Evolutionary conservation across 2,113 vertebrate genomes (phyloP).

Genomic region (Sinocyclocheilus grahami): DNA sequence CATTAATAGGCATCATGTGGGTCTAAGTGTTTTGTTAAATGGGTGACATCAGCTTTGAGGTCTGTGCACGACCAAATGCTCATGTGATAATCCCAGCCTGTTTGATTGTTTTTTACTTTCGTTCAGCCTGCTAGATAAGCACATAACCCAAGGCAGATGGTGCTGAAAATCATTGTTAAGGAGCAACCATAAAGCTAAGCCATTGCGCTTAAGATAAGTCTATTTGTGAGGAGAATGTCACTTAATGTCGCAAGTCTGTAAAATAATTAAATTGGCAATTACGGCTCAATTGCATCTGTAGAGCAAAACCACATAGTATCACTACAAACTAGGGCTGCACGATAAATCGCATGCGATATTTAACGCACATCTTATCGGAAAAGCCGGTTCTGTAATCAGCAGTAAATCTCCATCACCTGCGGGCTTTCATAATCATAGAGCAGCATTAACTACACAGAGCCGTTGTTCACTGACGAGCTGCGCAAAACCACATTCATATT

Average conservation of each 20-base stretch:
- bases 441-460: too few relatives aligned
- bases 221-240: conserved; percentile 12
- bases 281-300: not conserved
- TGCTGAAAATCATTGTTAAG: conserved; percentile 16
- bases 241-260: conserved; percentile 5
- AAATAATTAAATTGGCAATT: conserved; percentile 7
- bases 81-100: conserved; percentile 28
- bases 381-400: too few relatives aligned
- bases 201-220: conserved; percentile 28
- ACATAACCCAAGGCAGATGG: conserved; percentile 35
- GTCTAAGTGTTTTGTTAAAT: not conserved
- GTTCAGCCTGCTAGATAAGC: not conserved
- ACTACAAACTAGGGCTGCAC: not conserved
- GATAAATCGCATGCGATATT: too few relatives aligned
- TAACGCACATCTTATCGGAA: too few relatives aligned
- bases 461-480: too few relatives aligned
- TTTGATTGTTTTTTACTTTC: conserved; percentile 15
- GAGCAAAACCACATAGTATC: not conserved
- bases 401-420: too few relatives aligned
- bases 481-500: too few relatives aligned
- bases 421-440: too few relatives aligned
- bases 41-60: not conserved
- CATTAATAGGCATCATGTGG: conserved; percentile 12
- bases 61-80: not conserved
- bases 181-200: conserved; percentile 27